Conservation (phyloP, 2,797 vertebrate genomes). For the Eospalax fontanierii region DNA sequence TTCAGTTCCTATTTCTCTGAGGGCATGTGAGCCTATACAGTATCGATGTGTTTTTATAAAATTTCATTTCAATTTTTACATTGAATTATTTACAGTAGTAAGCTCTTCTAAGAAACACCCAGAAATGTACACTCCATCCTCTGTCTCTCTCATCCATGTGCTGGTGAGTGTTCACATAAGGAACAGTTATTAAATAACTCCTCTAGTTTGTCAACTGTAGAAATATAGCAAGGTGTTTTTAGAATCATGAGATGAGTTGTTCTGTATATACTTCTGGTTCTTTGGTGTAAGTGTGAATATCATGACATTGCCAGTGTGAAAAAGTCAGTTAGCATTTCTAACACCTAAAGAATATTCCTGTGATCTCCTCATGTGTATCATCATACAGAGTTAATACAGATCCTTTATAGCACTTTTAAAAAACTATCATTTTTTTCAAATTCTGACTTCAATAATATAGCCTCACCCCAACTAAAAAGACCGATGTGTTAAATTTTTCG, state of each 20-base stretch:
- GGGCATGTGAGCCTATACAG: background rate
- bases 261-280: fast-evolving
- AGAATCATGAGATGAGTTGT: no score
- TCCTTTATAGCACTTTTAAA: no score
- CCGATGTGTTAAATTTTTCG: conserved; percentile 33
- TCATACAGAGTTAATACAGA: background rate
- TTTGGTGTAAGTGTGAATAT: background rate
- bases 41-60: background rate
- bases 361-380: background rate
- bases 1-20: background rate
- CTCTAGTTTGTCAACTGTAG: no score
- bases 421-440: background rate
- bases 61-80: background rate
- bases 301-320: background rate
- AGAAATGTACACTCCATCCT: no score
- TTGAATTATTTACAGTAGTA: background rate
- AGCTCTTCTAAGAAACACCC: background rate
- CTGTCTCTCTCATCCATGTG: fast-evolving
- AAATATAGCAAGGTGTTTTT: no score
- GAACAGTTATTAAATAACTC: background rate
- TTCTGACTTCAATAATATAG: conserved; percentile 18
- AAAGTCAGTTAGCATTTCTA: background rate
- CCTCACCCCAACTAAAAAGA: background rate
- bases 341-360: background rate
- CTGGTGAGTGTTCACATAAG: background rate